A percentile compares a stretch with the other conserved stretches of the same genome.
Evolutionary conservation across 2,113 vertebrate genomes (phyloP).

Genomic region (Rostratula benghalensis): DNA sequence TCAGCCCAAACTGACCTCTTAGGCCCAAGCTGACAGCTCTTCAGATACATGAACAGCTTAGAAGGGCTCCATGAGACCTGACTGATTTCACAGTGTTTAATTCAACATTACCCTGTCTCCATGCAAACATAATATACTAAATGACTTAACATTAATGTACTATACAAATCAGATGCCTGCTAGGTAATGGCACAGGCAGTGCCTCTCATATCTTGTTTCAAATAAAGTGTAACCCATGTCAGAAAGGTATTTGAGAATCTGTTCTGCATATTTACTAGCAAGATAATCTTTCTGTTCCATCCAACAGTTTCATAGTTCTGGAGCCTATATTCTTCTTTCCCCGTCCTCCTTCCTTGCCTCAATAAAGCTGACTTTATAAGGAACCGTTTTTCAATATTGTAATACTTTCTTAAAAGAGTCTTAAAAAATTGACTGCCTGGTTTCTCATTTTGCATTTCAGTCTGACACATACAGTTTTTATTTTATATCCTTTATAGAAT

Average conservation of each 20-base stretch:
- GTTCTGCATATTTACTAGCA: not conserved
- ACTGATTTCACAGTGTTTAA: not conserved
- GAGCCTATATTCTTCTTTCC: not conserved
- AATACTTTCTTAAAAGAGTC: not conserved
- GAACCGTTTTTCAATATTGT: not conserved
- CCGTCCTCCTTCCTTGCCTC: not conserved
- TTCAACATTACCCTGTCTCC: not conserved
- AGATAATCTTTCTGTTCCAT: not conserved
- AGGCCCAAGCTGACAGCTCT: not conserved
- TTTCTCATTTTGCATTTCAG: not conserved
- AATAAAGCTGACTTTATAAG: not conserved
- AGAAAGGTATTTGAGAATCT: not conserved
- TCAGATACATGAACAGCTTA: not conserved
- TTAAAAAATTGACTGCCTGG: not conserved
- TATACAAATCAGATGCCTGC: not conserved
- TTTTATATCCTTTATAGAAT: not conserved
- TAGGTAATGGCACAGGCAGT: not conserved
- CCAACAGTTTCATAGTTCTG: not conserved
- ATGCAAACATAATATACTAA: not conserved
- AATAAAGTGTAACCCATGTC: not conserved
- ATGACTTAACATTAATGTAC: not conserved
- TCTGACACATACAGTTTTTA: not conserved
- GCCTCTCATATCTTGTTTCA: not conserved
- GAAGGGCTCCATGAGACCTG: not conserved
- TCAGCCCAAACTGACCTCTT: not conserved